phyloP scores from a whole-genome alignment of 2,113 vertebrate species.

The Marmota flaviventris region DNA sequence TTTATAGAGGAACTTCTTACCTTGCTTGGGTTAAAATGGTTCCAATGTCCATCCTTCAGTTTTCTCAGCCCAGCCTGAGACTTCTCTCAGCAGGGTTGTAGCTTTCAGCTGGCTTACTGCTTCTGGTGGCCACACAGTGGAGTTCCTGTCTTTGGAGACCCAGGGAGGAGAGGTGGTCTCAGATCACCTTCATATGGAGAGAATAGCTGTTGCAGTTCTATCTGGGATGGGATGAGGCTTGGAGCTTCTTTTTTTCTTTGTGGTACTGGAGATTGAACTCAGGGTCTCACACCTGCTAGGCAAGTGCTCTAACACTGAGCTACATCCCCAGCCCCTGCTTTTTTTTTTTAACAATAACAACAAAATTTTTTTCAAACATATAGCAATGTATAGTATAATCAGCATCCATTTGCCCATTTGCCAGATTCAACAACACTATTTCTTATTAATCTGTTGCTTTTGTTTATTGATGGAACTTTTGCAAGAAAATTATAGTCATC shows the following conservation, averaged over 20 bases:
- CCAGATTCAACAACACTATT: not conserved
- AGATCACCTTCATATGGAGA: not conserved
- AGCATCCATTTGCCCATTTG: not conserved
- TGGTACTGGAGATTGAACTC: not conserved
- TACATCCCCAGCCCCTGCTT: not conserved
- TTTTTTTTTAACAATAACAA: constrained; percentile 18
- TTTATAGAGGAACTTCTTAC: not conserved
- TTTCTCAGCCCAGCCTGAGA: not conserved
- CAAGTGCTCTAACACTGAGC: not conserved
- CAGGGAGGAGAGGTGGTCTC: not conserved
- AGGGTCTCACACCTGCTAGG: not conserved
- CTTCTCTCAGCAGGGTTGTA: not conserved
- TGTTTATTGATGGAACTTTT: not conserved
- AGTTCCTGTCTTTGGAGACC: not conserved
- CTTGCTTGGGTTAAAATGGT: not conserved
- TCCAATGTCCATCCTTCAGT: not conserved
- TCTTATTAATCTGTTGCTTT: not conserved
- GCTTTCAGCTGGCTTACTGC: not conserved
- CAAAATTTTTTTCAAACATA: too few species aligned
- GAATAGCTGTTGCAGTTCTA: not conserved
- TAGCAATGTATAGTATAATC: not conserved
- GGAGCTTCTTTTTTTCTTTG: not conserved
- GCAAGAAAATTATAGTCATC: not conserved
- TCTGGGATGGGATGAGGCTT: not conserved
- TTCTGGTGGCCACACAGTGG: not conserved